phyloP scores from a whole-genome alignment of 2,888 invertebrate genomes.

The Minunthozetes semirufus region DNA sequence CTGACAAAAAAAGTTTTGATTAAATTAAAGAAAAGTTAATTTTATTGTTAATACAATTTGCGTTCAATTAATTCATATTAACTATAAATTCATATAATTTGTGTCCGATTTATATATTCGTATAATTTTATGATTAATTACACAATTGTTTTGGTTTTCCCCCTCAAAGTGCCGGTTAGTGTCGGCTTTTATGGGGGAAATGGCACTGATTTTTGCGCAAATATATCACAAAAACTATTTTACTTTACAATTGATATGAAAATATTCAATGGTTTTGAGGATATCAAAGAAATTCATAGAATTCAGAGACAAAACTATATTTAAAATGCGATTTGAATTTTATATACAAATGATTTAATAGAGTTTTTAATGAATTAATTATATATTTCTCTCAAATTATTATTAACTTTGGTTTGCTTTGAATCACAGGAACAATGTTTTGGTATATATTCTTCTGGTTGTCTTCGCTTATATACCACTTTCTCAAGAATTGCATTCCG shows the following conservation, averaged over 20 bases:
- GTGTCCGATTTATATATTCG: background rate
- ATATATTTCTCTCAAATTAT: background rate
- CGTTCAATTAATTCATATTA: background rate
- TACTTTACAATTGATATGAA: background rate
- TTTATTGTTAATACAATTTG: conserved; percentile 5
- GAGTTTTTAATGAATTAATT: background rate
- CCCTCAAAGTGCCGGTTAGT: too few species aligned
- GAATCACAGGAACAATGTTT: conserved; percentile 6
- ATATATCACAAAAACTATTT: background rate
- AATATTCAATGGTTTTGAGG: background rate
- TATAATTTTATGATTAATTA: too few species aligned
- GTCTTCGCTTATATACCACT: background rate
- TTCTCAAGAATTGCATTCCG: background rate
- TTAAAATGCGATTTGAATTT: background rate
- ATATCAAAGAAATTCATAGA: background rate
- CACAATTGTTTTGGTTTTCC: too few species aligned
- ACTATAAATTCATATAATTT: background rate
- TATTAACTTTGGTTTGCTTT: background rate
- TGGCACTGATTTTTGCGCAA: background rate
- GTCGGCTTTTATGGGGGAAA: background rate
- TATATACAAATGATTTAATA: background rate
- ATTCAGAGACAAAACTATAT: background rate
- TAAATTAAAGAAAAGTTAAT: background rate
- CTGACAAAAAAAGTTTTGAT: background rate
- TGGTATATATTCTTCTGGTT: background rate